Percentiles rank a stretch among this genome's conserved stretches.
Evolutionary conservation across 1,140 invertebrate species (phyloP).

Genomic region (Paraescarpia echinospica): DNA sequence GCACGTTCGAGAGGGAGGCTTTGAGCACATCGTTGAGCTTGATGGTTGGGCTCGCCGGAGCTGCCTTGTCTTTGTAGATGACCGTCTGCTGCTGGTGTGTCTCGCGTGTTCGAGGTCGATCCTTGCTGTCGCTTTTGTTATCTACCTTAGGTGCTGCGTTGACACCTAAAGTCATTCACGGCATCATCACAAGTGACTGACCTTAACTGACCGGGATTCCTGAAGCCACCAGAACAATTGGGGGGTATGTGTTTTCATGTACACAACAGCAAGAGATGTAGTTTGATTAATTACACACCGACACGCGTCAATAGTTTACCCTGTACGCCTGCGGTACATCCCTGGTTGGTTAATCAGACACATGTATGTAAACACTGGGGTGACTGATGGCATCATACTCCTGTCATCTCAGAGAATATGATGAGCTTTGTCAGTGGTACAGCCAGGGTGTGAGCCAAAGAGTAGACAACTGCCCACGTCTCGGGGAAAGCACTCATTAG

Average conservation of each 20-base stretch:
- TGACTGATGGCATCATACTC: background rate
- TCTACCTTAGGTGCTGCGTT: background rate
- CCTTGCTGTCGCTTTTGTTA: background rate
- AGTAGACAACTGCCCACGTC: background rate
- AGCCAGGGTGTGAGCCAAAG: background rate
- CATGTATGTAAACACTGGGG: background rate
- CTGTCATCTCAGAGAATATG: background rate
- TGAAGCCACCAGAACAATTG: background rate
- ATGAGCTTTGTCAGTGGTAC: background rate
- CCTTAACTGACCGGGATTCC: background rate
- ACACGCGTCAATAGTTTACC: background rate
- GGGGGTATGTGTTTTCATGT: background rate
- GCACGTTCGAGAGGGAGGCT: background rate
- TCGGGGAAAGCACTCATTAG: background rate
- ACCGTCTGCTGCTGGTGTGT: background rate
- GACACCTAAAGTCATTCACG: background rate
- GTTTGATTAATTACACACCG: background rate
- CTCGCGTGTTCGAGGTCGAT: background rate
- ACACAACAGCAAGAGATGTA: background rate
- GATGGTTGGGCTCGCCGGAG: background rate
- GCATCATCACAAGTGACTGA: background rate
- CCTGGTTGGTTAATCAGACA: background rate
- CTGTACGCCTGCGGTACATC: background rate
- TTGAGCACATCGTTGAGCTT: background rate
- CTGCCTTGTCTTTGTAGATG: background rate